Percentiles rank a stretch among this genome's conserved stretches.
Conservation (phyloP, 2,888 invertebrate genomes). For the Thera obeliscata region DNA sequence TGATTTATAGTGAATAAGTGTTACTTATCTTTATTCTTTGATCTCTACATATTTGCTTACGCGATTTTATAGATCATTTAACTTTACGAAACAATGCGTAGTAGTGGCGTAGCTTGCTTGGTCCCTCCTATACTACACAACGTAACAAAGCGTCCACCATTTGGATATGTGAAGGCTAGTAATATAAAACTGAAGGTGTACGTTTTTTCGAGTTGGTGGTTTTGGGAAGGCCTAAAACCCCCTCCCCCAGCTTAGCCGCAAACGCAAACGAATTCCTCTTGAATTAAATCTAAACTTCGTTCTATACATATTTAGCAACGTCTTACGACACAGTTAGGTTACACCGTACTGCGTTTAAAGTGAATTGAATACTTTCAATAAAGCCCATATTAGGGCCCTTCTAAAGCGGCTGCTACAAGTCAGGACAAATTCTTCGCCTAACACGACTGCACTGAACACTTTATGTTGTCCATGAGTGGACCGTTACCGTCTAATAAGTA, state of each 20-base stretch:
- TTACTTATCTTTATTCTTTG: constrained; percentile 10
- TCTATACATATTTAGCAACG: background rate
- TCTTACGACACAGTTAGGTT: constrained; percentile 14
- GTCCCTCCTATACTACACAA: too few relatives aligned
- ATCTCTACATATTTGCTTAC: constrained; percentile 13
- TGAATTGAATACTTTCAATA: constrained; percentile 29
- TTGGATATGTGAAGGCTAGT: too few relatives aligned
- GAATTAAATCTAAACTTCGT: background rate
- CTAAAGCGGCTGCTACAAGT: constrained; percentile 16
- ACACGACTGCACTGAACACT: constrained; percentile 19
- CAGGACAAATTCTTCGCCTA: constrained; percentile 26
- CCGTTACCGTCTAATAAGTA: constrained; percentile 13
- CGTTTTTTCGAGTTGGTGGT: too few relatives aligned
- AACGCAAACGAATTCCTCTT: background rate
- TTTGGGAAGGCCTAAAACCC: too few relatives aligned
- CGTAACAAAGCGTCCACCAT: too few relatives aligned
- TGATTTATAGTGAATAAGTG: constrained; percentile 10
- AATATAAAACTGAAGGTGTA: too few relatives aligned
- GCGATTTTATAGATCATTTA: too few relatives aligned
- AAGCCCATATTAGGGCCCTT: constrained; percentile 18
- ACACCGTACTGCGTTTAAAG: constrained; percentile 26
- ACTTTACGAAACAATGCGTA: too few relatives aligned
- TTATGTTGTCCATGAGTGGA: constrained; percentile 3
- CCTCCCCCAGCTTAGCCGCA: too few relatives aligned
- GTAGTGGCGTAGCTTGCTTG: too few relatives aligned